Conservation (phyloP, 2,888 invertebrate genomes). For the Melinaea marsaeus region DNA sequence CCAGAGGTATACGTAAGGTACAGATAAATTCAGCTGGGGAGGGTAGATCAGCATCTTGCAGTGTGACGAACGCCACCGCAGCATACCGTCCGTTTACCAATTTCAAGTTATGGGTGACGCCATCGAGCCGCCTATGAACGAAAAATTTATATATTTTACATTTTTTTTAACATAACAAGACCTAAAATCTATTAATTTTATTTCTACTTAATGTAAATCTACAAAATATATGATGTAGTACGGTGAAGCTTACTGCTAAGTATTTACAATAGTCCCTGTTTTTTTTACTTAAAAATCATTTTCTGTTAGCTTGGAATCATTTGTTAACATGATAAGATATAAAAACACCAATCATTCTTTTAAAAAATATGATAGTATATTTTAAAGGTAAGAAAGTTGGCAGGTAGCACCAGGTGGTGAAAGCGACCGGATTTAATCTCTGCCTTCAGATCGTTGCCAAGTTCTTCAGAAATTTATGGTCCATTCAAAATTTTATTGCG, state of each 20-base stretch:
- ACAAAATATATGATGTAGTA: too few relatives aligned
- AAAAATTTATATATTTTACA: too few relatives aligned
- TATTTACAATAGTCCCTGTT: too few relatives aligned
- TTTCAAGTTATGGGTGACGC: slow-evolving; percentile 56
- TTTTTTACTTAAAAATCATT: too few relatives aligned
- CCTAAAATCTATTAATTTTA: too few relatives aligned
- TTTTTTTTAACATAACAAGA: too few relatives aligned
- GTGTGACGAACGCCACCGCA: slow-evolving; percentile 72
- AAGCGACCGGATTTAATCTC: slow-evolving; percentile 48
- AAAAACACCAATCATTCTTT: slow-evolving; percentile 1
- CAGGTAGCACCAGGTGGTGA: slow-evolving; percentile 45
- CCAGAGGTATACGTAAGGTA: slow-evolving; percentile 79
- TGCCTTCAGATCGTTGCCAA: slow-evolving; percentile 42
- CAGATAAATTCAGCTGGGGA: slow-evolving; percentile 79
- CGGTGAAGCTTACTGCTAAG: too few relatives aligned
- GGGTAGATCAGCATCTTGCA: slow-evolving; percentile 71
- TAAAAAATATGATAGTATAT: slow-evolving; percentile 30
- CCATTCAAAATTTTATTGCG: slow-evolving; percentile 33
- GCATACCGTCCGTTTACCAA: slow-evolving; percentile 73
- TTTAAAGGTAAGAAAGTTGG: slow-evolving; percentile 43
- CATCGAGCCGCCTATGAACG: slow-evolving; percentile 55
- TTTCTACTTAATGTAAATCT: too few relatives aligned
- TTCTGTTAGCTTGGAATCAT: too few relatives aligned
- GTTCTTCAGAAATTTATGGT: slow-evolving; percentile 33
- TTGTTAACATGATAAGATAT: too few relatives aligned